Evolutionary conservation across 2,113 vertebrate genomes (phyloP).

Genomic region (Myotis lucifugus): DNA sequence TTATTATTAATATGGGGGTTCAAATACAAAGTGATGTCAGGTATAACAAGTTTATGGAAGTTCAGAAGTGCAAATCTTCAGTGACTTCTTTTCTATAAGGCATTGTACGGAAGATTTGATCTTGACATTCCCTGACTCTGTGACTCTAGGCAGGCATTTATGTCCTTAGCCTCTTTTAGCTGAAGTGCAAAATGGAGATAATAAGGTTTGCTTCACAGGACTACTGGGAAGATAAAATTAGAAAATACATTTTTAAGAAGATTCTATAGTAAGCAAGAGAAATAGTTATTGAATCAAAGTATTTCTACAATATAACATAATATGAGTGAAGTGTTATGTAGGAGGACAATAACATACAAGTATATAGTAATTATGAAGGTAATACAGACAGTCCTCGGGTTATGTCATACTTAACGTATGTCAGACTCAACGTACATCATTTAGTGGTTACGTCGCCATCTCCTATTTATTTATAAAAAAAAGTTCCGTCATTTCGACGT

Average conservation of each 20-base stretch:
- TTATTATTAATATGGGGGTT: neutral
- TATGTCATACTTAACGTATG: no score
- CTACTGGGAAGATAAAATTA: neutral
- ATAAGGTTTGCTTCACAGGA: neutral
- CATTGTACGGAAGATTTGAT: neutral
- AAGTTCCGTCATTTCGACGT: no score
- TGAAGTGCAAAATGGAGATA: neutral
- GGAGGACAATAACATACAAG: neutral
- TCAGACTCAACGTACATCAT: no score
- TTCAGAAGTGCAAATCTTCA: neutral
- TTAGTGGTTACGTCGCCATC: no score
- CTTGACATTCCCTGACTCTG: neutral
- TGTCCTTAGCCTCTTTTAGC: neutral
- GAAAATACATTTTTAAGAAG: neutral
- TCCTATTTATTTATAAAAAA: no score
- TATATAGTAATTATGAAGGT: neutral
- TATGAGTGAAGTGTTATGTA: neutral
- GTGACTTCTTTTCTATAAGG: neutral
- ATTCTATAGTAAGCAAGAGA: neutral
- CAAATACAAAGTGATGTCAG: neutral
- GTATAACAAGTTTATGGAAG: neutral
- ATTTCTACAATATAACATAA: neutral
- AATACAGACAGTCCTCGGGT: neutral
- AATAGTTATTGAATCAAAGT: neutral
- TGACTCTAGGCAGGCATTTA: neutral